phyloP scores from a whole-genome alignment of 1,140 invertebrate genomes.

The Elymnias hypermnestra region DNA sequence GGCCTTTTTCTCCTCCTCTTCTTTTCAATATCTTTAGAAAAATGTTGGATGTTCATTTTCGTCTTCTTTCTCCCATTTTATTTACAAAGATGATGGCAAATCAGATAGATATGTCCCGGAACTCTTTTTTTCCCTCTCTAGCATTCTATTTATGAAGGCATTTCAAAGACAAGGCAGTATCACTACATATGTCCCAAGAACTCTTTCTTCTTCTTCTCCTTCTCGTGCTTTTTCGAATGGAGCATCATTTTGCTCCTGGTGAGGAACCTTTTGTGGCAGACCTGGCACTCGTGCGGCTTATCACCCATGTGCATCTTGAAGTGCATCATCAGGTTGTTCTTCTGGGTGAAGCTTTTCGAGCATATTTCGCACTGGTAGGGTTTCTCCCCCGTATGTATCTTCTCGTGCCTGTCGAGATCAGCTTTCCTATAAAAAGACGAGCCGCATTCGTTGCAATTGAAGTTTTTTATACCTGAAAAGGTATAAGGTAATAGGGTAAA shows the following conservation, averaged over 20 bases:
- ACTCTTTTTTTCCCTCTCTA: too few relatives aligned
- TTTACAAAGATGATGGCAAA: too few relatives aligned
- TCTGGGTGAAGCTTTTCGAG: constrained; percentile 56
- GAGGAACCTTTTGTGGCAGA: constrained; percentile 52
- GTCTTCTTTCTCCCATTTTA: too few relatives aligned
- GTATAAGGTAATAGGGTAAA: too few relatives aligned
- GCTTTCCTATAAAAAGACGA: constrained; percentile 56
- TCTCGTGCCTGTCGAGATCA: constrained; percentile 54
- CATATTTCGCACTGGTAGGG: constrained; percentile 55
- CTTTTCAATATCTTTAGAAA: too few relatives aligned
- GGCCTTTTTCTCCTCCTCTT: too few relatives aligned
- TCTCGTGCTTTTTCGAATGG: constrained; percentile 58
- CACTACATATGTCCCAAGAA: constrained; percentile 12
- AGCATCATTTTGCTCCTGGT: constrained; percentile 49
- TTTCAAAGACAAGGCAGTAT: too few relatives aligned
- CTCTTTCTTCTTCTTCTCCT: constrained; percentile 40
- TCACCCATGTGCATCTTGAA: constrained; percentile 57
- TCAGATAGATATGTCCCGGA: too few relatives aligned
- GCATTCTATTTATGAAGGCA: too few relatives aligned
- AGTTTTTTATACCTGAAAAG: constrained; percentile 48
- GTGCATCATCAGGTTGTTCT: constrained; percentile 62
- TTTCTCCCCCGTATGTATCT: constrained; percentile 51
- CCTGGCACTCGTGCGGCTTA: constrained; percentile 38
- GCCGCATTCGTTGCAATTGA: constrained; percentile 45
- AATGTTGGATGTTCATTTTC: too few relatives aligned